Evolutionary conservation across 1,140 invertebrate genomes (phyloP).

Genomic region (Dreissena rostriformis): DNA sequence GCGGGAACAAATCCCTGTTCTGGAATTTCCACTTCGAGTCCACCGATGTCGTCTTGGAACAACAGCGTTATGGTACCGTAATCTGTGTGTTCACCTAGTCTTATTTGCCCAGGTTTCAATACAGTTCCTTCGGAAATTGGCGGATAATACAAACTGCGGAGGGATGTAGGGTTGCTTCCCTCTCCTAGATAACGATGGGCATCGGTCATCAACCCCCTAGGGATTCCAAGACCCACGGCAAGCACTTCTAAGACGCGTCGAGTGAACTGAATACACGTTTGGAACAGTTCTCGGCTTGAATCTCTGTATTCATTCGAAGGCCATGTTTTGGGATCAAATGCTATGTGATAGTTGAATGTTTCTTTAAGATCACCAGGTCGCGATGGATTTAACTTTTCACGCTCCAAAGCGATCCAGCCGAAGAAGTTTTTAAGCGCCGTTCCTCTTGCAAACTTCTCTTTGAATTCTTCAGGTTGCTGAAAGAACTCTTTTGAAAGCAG

Average conservation of each 20-base stretch:
- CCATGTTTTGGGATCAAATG: constrained; percentile 1
- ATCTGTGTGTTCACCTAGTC: constrained; percentile 88
- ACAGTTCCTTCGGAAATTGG: neutral
- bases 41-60: constrained; percentile 84
- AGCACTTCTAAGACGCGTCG: constrained; percentile 51
- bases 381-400: constrained; percentile 36
- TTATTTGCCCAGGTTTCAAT: constrained; percentile 81
- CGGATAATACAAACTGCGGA: constrained; percentile 45
- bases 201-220: constrained; percentile 16
- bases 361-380: constrained; percentile 42
- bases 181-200: constrained; percentile 25
- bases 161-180: constrained; percentile 2
- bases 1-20: constrained; percentile 50
- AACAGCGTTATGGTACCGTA: constrained; percentile 89
- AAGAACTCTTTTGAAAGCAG: constrained; percentile 49
- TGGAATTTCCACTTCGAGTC: constrained; percentile 76
- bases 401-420: constrained; percentile 53
- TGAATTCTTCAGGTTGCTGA: constrained; percentile 37
- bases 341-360: constrained; percentile 35
- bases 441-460: constrained; percentile 32
- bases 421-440: constrained; percentile 19
- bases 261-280: constrained; percentile 3
- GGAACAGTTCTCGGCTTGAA: constrained; percentile 23
- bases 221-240: constrained; percentile 51
- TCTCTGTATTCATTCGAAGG: constrained; percentile 15